A percentile compares a stretch with the other conserved stretches of the same genome.
Evolutionary conservation across 1,140 invertebrate genomes (phyloP).

Genomic region (Caenorhabditis latens): DNA sequence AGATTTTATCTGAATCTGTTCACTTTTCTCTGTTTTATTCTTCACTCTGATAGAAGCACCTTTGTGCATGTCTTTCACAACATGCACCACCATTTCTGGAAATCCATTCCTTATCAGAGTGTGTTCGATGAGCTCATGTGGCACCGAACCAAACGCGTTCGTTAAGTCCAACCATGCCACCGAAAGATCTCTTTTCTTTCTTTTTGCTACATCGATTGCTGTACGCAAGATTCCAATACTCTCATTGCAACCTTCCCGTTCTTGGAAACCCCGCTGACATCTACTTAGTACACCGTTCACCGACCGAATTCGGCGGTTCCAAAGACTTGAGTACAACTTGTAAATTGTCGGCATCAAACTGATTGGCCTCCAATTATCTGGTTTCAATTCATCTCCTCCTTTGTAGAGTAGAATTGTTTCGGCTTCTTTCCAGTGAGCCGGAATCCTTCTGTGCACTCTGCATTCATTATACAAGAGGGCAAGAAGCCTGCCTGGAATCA

Average conservation of each 20-base stretch:
- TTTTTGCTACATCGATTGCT: not conserved
- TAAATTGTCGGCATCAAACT: not conserved
- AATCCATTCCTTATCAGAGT: not conserved
- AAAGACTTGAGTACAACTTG: not conserved
- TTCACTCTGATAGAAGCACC: not conserved
- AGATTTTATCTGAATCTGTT: not conserved
- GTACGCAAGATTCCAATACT: not conserved
- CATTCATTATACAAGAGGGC: not conserved
- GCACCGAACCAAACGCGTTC: not conserved
- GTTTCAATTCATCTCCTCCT: not conserved
- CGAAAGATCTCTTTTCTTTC: not conserved
- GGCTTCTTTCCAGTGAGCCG: not conserved
- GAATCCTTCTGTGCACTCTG: not conserved
- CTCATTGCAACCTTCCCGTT: constrained; percentile 12
- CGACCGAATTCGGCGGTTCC: not conserved
- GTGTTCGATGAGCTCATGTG: not conserved
- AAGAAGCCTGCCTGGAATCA: not conserved
- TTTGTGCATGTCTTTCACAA: not conserved
- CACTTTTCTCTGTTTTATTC: not conserved
- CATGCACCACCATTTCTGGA: not conserved
- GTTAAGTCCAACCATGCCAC: not conserved
- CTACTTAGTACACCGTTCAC: not conserved
- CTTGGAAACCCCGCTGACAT: constrained; percentile 14
- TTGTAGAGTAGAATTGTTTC: constrained; percentile 29
- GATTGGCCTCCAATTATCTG: constrained; percentile 2